These are phyloP conservation scores for Lucifuga dentata DNA, from an alignment of 2,113 vertebrate genomes.

Conservation along the genomic window DNA sequence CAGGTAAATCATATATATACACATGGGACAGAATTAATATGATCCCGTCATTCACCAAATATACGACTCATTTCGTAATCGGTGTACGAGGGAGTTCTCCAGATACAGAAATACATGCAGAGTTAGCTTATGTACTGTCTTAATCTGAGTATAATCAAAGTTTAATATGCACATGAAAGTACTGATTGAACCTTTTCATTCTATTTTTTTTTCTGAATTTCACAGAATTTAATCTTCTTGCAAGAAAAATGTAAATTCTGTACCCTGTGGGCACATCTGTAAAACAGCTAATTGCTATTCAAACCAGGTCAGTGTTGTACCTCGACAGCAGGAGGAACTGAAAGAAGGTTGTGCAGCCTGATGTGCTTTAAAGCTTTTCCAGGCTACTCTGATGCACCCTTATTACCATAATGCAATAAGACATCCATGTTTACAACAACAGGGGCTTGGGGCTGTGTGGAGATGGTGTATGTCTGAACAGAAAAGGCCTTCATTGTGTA, in stretches of 20 bases:
- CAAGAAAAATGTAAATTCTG: background rate
- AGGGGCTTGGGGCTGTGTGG: slow-evolving; percentile 33
- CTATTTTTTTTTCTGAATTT: too few species aligned
- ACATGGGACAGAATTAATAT: too few species aligned
- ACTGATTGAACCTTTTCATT: too few species aligned
- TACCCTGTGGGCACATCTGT: background rate
- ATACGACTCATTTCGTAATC: too few species aligned
- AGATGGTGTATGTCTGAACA: slow-evolving; percentile 43
- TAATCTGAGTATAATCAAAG: too few species aligned
- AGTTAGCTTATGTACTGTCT: too few species aligned
- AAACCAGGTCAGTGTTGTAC: slow-evolving; percentile 22
- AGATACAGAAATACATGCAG: too few species aligned
- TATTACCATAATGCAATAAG: slow-evolving; percentile 66
- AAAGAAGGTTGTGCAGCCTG: slow-evolving; percentile 17
- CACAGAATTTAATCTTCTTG: too few species aligned
- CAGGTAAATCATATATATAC: too few species aligned
- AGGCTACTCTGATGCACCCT: slow-evolving; percentile 33
- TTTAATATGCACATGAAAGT: too few species aligned
- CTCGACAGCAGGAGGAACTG: slow-evolving; percentile 27
- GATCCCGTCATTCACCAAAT: too few species aligned
- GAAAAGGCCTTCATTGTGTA: slow-evolving; percentile 49
- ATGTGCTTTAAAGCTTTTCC: slow-evolving; percentile 35
- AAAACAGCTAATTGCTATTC: slow-evolving; percentile 26
- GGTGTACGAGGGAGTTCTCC: too few species aligned
- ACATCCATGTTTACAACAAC: slow-evolving; percentile 65